Evolutionary conservation across 1,140 invertebrate species (phyloP).

Genomic region (Radopholus similis): DNA sequence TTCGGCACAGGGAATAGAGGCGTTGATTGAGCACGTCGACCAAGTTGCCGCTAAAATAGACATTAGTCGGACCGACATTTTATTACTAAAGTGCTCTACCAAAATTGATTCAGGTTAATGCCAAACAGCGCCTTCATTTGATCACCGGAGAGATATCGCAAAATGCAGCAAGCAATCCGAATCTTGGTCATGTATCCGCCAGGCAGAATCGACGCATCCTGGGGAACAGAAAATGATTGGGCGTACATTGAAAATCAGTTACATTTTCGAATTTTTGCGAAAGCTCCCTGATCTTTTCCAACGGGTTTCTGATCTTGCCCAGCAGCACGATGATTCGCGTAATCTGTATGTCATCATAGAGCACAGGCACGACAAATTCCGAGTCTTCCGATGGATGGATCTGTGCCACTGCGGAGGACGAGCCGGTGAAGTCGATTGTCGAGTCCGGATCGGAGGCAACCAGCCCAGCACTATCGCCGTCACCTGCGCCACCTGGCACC

Average conservation of each 20-base stretch:
- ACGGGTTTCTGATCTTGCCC: not conserved
- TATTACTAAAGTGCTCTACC: slow-evolving; percentile 12
- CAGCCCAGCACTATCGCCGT: not conserved
- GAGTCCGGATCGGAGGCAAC: slow-evolving; percentile 19
- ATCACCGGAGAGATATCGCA: slow-evolving; percentile 18
- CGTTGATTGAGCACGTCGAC: slow-evolving; percentile 19
- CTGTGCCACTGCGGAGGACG: not conserved
- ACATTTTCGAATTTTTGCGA: slow-evolving; percentile 14
- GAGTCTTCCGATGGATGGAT: not conserved
- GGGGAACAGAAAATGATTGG: not conserved
- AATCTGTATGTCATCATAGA: slow-evolving; percentile 23
- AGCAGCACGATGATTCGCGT: slow-evolving; percentile 8
- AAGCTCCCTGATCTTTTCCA: slow-evolving; percentile 6
- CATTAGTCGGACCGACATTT: not conserved
- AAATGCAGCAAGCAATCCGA: slow-evolving; percentile 20
- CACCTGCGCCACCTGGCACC: not conserved
- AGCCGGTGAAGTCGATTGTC: slow-evolving; percentile 20
- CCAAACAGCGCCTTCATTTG: slow-evolving; percentile 19
- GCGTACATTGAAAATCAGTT: not conserved
- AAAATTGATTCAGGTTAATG: slow-evolving; percentile 19
- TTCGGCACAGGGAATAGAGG: slow-evolving; percentile 9
- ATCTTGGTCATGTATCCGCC: slow-evolving; percentile 28
- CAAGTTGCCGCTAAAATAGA: slow-evolving; percentile 12
- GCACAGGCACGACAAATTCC: slow-evolving; percentile 2
- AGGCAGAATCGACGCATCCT: slow-evolving; percentile 10